Percentiles rank a stretch among this genome's conserved stretches.
phyloP scores from a whole-genome alignment of 2,888 invertebrate species.

The Tromatobia lineatoria region DNA sequence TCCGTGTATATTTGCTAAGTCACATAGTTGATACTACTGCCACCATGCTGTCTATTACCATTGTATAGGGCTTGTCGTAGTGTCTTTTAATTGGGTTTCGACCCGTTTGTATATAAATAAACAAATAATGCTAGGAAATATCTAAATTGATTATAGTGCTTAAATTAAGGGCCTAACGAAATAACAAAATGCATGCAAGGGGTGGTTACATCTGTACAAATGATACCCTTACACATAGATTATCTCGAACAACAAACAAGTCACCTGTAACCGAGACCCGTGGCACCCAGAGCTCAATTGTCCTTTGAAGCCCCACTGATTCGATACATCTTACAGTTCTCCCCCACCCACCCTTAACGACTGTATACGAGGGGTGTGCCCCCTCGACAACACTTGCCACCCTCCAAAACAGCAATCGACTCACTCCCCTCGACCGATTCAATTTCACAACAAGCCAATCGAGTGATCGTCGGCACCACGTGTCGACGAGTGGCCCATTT shows the following conservation, averaged over 20 bases:
- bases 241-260: constrained; percentile 60
- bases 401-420: constrained; percentile 63
- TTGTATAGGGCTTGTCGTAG: too few relatives aligned
- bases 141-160: not conserved
- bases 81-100: too few relatives aligned
- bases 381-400: constrained; percentile 65
- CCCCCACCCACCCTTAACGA: constrained; percentile 44
- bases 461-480: constrained; percentile 67
- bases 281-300: constrained; percentile 73
- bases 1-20: too few relatives aligned
- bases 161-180: not conserved
- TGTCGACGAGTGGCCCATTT: constrained; percentile 72
- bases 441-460: constrained; percentile 82
- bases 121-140: not conserved
- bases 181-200: constrained; percentile 25
- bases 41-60: too few relatives aligned
- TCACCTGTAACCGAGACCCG: constrained; percentile 78
- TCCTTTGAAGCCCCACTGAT: constrained; percentile 59
- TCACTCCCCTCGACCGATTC: constrained; percentile 67
- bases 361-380: constrained; percentile 35
- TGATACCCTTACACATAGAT: constrained; percentile 25
- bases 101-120: too few relatives aligned
- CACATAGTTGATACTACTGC: too few relatives aligned
- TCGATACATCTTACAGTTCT: constrained; percentile 36
- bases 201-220: not conserved